Evolutionary conservation across 2,888 invertebrate species (phyloP).

Genomic region (Eugnorisma glareosa): DNA sequence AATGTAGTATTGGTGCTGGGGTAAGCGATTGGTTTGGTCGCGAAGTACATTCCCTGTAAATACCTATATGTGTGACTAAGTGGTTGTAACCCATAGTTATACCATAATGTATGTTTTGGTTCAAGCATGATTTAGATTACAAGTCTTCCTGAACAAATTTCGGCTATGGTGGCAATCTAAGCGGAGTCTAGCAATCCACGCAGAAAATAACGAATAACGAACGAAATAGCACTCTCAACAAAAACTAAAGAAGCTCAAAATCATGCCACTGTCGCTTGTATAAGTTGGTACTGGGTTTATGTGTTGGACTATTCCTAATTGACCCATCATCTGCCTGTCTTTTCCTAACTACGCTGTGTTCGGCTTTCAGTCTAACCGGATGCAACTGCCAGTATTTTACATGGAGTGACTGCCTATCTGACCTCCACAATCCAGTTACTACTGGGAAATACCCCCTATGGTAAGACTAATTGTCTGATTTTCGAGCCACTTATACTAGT

Average conservation of each 20-base stretch:
- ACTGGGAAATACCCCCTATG: neutral
- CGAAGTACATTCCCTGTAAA: neutral
- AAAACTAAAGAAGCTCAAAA: neutral
- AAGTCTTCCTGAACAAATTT: neutral
- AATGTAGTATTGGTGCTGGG: neutral
- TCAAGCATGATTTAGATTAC: neutral
- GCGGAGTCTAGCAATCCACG: neutral
- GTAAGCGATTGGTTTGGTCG: conserved; percentile 5
- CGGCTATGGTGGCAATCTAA: neutral
- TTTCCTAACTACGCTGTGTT: too few species aligned
- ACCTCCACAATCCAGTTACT: neutral
- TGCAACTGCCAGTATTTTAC: too few species aligned
- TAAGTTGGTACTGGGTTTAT: too few species aligned
- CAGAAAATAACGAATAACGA: neutral
- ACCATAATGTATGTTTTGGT: neutral
- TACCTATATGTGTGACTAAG: neutral
- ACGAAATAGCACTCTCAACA: neutral
- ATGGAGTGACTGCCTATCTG: too few species aligned
- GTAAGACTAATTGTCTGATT: too few species aligned
- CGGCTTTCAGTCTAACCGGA: too few species aligned
- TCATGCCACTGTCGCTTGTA: neutral
- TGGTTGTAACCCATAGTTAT: neutral
- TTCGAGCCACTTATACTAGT: too few species aligned
- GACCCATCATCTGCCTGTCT: too few species aligned
- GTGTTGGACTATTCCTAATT: too few species aligned